Evolutionary conservation across 2,888 invertebrate species (phyloP), one percentile per base, ranked within the genome.

Genomic region (Alsophila aescularia): DNA sequence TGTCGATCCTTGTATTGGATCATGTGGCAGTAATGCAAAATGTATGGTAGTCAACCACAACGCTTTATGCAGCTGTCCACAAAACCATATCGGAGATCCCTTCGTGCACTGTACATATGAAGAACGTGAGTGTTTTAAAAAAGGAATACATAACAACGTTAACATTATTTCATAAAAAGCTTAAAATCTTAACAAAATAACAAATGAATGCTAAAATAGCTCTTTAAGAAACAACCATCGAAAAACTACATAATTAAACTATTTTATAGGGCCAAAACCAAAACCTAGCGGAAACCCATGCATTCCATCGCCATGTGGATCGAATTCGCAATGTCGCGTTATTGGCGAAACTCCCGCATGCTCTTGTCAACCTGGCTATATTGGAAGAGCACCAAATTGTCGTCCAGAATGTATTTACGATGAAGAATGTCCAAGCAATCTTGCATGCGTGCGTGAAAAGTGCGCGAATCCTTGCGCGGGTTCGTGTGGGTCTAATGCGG

Each of bases 11-110:
- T 97, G 97, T 79, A 92, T 94, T 31, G 96, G 96, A 58, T 94
- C 95, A n/a, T 97, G 97, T 77, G 97, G 97, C 18, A 88, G 93
- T 56, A 95, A 96, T 85, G 96, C 97, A 2, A 93, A 95, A 65
- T 97, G 97, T 78, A 94, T 95, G 67, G 96, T 96, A 12, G 94
- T 96, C 42, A 96, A 96, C 82, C 97, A 97, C 79, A 96, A 96
- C 80, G 96, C 97, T 34, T 94, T 96, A 62, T 97, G 97, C 87
- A 95, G 95, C 79, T 97, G 97, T 81, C 93, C 94, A 45, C 88
- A 93, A 62, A 95, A 95, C 67, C 95, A 93, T 79, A 93, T 93
- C 31, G 97, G 97, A 50, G 96, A 97, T 92, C 97, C 97, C 55
- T 96, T 97, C 77, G 90, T 95, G 52, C 93, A 94, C 71, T 97